Evolutionary conservation across 2,888 invertebrate genomes (phyloP).

Genomic region (Lysandra bellargus): DNA sequence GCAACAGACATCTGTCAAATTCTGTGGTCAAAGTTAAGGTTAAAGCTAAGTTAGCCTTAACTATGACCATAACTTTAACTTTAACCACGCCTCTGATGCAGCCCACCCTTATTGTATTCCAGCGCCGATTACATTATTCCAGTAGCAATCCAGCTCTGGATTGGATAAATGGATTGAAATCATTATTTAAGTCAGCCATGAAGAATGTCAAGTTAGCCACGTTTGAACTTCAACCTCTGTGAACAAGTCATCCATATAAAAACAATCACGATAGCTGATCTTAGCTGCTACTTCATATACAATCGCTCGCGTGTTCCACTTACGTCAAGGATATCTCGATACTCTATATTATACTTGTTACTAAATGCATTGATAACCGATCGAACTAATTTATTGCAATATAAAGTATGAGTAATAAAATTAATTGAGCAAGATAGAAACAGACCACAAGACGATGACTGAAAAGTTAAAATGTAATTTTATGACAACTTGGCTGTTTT

Average conservation of each 20-base stretch:
- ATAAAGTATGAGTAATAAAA: neutral
- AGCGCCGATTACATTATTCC: too few relatives aligned
- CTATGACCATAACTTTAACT: too few relatives aligned
- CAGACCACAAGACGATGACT: neutral
- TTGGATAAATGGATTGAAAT: too few relatives aligned
- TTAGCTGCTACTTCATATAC: neutral
- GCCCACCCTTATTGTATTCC: too few relatives aligned
- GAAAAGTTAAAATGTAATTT: neutral
- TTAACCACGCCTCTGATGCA: too few relatives aligned
- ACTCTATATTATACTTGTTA: neutral
- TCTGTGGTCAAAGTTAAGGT: too few relatives aligned
- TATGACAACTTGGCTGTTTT: neutral
- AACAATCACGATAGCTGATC: conserved; percentile 11
- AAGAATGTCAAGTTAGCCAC: too few relatives aligned
- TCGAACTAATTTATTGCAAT: neutral
- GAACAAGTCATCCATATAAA: neutral
- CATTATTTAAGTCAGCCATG: too few relatives aligned
- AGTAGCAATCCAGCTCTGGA: too few relatives aligned
- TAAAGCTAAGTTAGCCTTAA: too few relatives aligned
- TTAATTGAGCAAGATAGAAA: neutral
- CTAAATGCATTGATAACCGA: conserved; percentile 15
- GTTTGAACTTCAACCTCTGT: neutral
- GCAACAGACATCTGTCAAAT: too few relatives aligned
- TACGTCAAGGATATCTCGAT: conserved; percentile 23
- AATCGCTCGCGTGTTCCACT: conserved; percentile 24